Evolutionary conservation across 2,113 vertebrate genomes (phyloP), one percentile per base, ranked within the genome.

Genomic region (Bettongia penicillata): DNA sequence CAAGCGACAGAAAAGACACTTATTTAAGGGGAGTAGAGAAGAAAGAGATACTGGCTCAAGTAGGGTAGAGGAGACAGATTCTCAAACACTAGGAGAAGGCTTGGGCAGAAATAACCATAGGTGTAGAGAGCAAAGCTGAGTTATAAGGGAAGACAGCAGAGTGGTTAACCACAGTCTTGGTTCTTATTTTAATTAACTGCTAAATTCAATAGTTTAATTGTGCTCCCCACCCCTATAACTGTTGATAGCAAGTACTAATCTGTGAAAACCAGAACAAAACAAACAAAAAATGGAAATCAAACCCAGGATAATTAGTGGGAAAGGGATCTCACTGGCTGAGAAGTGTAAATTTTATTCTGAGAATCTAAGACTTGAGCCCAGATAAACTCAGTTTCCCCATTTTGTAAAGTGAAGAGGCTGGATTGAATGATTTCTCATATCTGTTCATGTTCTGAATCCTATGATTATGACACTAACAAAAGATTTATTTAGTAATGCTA

Each of bases 241-340:
- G 8, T 90, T 37, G 9, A 90, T 90, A 93, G 6, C 53, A 93
- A 94, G 7, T 94, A 95, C n/a, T 91, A 94, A 68, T 90, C 92
- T 61, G 50, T 43, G 37, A 11, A 49, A 94, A 94, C 12, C 10
- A 19, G 90, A 51, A 51, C 12, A 91, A 47, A 51, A 77, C 37
- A 51, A 52, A 90, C 12, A 77, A 52, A 31, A 90, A 16, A 77
- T 16, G 68, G 68, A n/a, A n/a, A 77, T n/a, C 14, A 77, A 77
- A n/a, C 16, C 16, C 14, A 77, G 16, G 37, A 37, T 77, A n/a
- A n/a, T n/a, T 77, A 28, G 37, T 77, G 37, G 37, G 28, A 77
- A 77, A n/a, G 16, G 4, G 68, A 43, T 77, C 5, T 77, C 14
- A 77, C 37, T n/a, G 37, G 14, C 37, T 43, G 37, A 7, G 16